Base-by-base conservation (phyloP, 2,888 invertebrate species). In the Pandemis corylana region DNA sequence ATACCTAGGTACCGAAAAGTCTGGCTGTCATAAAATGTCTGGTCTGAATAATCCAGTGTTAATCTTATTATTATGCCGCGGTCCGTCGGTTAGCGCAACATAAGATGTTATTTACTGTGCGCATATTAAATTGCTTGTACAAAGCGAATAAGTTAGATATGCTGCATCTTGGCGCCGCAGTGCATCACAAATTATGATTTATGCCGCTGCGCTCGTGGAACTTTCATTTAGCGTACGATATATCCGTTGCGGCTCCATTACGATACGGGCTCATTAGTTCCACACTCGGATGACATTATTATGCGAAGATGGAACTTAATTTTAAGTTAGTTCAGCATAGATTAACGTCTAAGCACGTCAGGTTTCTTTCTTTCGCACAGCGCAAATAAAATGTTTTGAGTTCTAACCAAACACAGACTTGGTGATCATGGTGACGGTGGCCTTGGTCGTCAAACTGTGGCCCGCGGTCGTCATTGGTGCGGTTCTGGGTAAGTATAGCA, bases 141-240 rank as follows among this genome's bases (percentile, higher is more conserved):
- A 75, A 71, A 75, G 75, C 75, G 67, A 75, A 70, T 62, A 71
- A 75, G 70, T 75, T 75, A 71, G 75, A 67, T 68, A 64, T 67
- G 75, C 75, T 66, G 75, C 66, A 71, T 71, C 70, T 70, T 71
- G 70, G 70, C 61, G 68, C 68, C 73, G 70, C 74, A 70, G 74
- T 74, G 74, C 75, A 75, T 75, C 75, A 66, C 75, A 75, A 75
- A 75, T 75, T 53, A 71, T 75, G 75, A 75, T 75, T 75, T 75
- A 75, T 75, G 75, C 70, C 62, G 41, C 66, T 70, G 67, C 49
- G 74, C 73, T 65, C 51, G 70, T 63, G 70, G 53, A 75, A 75
- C 70, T 75, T 75, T 75, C 75, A 75, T 70, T 75, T 74, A 74
- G 61, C 73, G 49, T 69, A 66, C 75, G 66, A 75, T 70, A 67